These are phyloP conservation scores for Protobothrops mucrosquamatus DNA, from an alignment of 2,113 vertebrate genomes.

Conservation along the genomic window DNA sequence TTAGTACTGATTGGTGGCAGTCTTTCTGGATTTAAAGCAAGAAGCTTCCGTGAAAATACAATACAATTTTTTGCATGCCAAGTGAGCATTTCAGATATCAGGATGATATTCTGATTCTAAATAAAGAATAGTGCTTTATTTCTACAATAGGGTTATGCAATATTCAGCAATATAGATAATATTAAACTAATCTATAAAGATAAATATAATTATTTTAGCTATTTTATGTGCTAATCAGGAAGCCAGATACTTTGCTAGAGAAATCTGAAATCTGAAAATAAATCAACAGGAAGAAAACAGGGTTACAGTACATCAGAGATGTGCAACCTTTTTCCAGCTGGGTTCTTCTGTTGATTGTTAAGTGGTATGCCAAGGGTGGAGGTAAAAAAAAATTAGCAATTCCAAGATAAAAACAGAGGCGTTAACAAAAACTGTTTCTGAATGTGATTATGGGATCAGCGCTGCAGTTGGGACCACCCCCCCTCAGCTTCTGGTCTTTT, in stretches of 20 bases:
- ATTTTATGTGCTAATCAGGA: background rate
- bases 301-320: background rate
- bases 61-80: background rate
- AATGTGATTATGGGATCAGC: background rate
- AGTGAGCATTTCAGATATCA: background rate
- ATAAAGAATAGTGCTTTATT: background rate
- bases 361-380: background rate
- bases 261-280: background rate
- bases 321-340: background rate
- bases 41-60: background rate
- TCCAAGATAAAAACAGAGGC: background rate
- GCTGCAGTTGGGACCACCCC: too few species aligned
- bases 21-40: background rate
- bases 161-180: background rate
- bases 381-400: background rate
- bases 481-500: too few species aligned
- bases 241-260: background rate
- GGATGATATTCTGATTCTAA: background rate
- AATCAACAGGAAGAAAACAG: background rate
- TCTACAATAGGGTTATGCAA: background rate
- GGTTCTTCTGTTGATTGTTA: background rate
- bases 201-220: background rate
- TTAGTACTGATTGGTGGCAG: background rate
- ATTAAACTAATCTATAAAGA: background rate
- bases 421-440: background rate